These are phyloP conservation scores for Festucalex cinctus DNA, from an alignment of 2,113 vertebrate species.

Conservation along the genomic window DNA sequence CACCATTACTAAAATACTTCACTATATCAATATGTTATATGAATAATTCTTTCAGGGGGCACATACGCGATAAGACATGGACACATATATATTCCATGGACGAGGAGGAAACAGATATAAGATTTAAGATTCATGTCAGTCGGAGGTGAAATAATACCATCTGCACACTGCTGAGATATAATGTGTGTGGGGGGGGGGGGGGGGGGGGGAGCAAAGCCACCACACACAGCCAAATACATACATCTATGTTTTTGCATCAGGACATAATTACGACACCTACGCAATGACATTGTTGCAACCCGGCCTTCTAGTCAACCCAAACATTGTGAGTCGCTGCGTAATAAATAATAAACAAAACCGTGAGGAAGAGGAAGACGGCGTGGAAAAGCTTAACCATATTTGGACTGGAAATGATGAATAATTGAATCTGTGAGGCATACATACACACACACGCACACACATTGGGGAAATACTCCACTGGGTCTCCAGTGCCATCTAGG, in stretches of 20 bases:
- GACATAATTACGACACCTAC: conserved; percentile 71
- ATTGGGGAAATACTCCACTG: conserved; percentile 32
- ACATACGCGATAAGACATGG: conserved; percentile 11
- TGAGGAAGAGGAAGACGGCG: conserved; percentile 26
- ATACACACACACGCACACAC: conserved; percentile 18
- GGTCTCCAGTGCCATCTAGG: conserved; percentile 73
- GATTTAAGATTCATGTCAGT: conserved; percentile 31
- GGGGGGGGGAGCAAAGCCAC: too few relatives aligned
- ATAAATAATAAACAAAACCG: conserved; percentile 72
- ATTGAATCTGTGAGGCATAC: conserved; percentile 63
- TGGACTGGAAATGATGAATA: conserved; percentile 69
- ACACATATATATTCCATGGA: conserved; percentile 17
- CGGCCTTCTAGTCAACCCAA: conserved; percentile 56
- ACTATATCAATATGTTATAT: conserved; percentile 36
- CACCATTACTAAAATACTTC: conserved; percentile 39
- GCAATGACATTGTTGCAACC: conserved; percentile 57
- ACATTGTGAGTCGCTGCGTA: conserved; percentile 51
- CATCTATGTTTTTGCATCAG: conserved; percentile 43
- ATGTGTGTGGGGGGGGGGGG: too few relatives aligned
- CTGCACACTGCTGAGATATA: conserved; percentile 21
- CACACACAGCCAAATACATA: conserved; percentile 38
- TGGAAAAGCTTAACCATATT: conserved; percentile 62
- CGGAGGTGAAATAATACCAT: conserved; percentile 28
- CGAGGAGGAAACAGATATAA: conserved; percentile 3
- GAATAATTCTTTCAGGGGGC: conserved; percentile 39